These are phyloP conservation scores for Zosterops japonicus DNA, from an alignment of 2,113 vertebrate genomes.

Conservation along the genomic window DNA sequence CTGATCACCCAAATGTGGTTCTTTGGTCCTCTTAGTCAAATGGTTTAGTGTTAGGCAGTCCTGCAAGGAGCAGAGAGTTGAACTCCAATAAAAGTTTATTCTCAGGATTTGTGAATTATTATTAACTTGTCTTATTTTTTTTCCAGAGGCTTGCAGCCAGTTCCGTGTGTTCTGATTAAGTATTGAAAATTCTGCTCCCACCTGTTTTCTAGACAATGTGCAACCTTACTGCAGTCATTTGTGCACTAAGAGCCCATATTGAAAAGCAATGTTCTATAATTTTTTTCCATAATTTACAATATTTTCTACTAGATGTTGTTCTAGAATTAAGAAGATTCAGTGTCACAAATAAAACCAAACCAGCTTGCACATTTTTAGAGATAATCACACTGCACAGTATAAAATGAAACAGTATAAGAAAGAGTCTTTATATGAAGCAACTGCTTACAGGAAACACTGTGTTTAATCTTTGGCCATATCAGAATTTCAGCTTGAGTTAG, in stretches of 20 bases:
- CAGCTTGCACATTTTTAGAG: neutral
- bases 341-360: neutral
- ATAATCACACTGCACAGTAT: neutral
- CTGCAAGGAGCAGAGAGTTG: neutral
- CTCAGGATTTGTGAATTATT: neutral
- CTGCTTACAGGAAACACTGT: conserved; percentile 14
- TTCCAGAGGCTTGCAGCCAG: neutral
- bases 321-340: neutral
- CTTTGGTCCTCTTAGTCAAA: neutral
- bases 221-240: neutral
- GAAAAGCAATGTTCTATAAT: neutral
- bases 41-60: neutral
- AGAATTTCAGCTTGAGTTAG: neutral
- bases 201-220: neutral
- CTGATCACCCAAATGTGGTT: neutral
- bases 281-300: neutral
- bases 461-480: conserved; percentile 3
- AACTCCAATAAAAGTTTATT: neutral
- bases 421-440: neutral
- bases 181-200: neutral
- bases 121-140: neutral
- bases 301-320: neutral
- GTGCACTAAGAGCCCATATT: neutral
- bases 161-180: neutral
- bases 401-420: neutral